phyloP scores from a whole-genome alignment of 2,113 vertebrate species.

The Tetrao urogallus region DNA sequence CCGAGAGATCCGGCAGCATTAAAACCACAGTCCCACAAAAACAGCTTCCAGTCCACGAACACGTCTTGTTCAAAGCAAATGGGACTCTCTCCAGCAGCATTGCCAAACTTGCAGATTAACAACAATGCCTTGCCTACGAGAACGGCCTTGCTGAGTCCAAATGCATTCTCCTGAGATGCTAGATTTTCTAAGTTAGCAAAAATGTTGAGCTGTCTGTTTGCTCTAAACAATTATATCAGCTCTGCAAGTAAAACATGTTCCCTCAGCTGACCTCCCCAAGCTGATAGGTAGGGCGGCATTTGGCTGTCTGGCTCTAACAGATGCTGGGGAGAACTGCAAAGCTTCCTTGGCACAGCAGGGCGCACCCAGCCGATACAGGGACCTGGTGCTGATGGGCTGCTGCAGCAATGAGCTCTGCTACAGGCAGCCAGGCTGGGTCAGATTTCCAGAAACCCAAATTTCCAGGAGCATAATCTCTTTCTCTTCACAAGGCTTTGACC shows the following conservation, averaged over 20 bases:
- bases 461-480: neutral
- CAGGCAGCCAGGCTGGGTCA: neutral
- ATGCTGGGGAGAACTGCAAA: slow-evolving; percentile 18
- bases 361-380: neutral
- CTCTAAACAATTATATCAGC: slow-evolving; percentile 57
- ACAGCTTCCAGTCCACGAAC: slow-evolving; percentile 49
- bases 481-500: neutral
- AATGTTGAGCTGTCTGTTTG: slow-evolving; percentile 63
- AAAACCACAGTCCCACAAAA: neutral
- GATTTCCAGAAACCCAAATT: neutral
- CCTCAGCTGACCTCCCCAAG: neutral
- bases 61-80: slow-evolving; percentile 17
- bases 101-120: slow-evolving; percentile 35
- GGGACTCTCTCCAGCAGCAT: slow-evolving; percentile 43
- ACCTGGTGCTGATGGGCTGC: fast-evolving
- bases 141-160: slow-evolving; percentile 48
- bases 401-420: neutral
- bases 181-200: slow-evolving; percentile 60
- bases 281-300: slow-evolving; percentile 18
- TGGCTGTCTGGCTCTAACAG: slow-evolving; percentile 8
- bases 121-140: slow-evolving; percentile 37
- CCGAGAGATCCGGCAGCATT: slow-evolving; percentile 26
- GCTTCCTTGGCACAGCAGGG: slow-evolving; percentile 1
- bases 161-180: slow-evolving; percentile 40
- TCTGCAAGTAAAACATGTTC: slow-evolving; percentile 50